Evolutionary conservation across 2,888 invertebrate species (phyloP), one percentile per base, ranked within the genome.

Genomic region (Papilio elwesi): DNA sequence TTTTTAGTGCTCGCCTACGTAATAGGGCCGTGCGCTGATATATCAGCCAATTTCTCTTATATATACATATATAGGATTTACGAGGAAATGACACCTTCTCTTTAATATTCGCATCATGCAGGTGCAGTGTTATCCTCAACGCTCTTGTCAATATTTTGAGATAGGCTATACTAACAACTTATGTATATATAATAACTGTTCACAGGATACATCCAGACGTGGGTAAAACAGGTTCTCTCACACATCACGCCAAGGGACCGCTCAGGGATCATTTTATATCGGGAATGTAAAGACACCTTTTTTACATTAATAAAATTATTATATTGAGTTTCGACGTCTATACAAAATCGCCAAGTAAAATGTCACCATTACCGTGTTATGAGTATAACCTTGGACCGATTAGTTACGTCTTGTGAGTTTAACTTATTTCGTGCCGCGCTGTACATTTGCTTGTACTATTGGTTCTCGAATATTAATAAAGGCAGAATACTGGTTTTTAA

Each of bases 341-440:
- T 9, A 62, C 59, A 15, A 43, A 59, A n/a, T n/a, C 8, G 26
- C 13, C 36, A 1, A 59, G 43, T 43, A 15, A 36, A 57, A 9
- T 43, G 59, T 59, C 43, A 62, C 43, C 26, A 26, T 26, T 51
- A 6, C 43, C 43, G n/a, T 51, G n/a, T 62, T 62, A 62, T 62
- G 59, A 62, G 4, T 62, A 43, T 62, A 62, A 62, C 59, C 59
- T 62, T 62, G 59, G 43, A 62, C n/a, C 59, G 59, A 59, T 59
- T 59, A 6, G 15, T 12, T 57, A 36, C 13, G n/a, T 43, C 12
- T 49, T 49, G 59, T 59, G 13, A 43, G 59, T 62, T 62, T 62
- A 43, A 43, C 38, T 43, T 43, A 43, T 62, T 62, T 15, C 59
- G 15, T 62, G n/a, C 43, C 9, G 3, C 59, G 38, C 9, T 43